Base-by-base conservation (phyloP, 2,888 invertebrate genomes). In the Tipula unca region DNA sequence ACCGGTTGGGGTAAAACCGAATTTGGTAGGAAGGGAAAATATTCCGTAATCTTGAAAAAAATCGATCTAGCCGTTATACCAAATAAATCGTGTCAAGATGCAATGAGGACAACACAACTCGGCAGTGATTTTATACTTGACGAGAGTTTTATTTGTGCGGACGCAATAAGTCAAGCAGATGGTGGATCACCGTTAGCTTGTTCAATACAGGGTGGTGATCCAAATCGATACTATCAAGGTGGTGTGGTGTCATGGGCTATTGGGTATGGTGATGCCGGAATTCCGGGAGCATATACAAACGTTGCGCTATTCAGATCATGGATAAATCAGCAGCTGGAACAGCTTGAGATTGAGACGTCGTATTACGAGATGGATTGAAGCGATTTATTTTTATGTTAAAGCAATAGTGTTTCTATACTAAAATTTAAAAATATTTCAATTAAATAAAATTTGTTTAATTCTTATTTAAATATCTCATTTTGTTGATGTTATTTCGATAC, bases 201-300 rank as follows among this genome's bases (percentile, higher is more conserved):
- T 88, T 93, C 94, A 1, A 89, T 93, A 85, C 89, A 89, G 86
- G 93, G 92, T 36, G 93, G 92, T 39, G 87, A 87, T 85, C 88
- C 87, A 0, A 86, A 88, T 13, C 89, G 89, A 13, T 90, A 86
- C 83, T 89, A 89, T 85, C 89, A 90, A 29, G 89, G 89, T 35
- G 95, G 95, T 0, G 94, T 96, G 48, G 96, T 96, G 0, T 94
- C 96, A 0, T 96, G 96, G 96, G 96, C 96, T 20, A 94, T 96
- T 87, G 95, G 95, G 0, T 96, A 96, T 88, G 96, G 95, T 0
- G 91, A 91, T n/a, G n/a, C n/a, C n/a, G 91, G 92, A 69, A 92
- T 93, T 25, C 96, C 96, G 0, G 96, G 95, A 0, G 95, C 96
- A 0, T 96, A 96, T 89, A 95, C 93, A 0, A 94, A 94, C 89